These are phyloP conservation scores for Acanthis flammea DNA, from an alignment of 2,797 vertebrate species.

Conservation along the genomic window DNA sequence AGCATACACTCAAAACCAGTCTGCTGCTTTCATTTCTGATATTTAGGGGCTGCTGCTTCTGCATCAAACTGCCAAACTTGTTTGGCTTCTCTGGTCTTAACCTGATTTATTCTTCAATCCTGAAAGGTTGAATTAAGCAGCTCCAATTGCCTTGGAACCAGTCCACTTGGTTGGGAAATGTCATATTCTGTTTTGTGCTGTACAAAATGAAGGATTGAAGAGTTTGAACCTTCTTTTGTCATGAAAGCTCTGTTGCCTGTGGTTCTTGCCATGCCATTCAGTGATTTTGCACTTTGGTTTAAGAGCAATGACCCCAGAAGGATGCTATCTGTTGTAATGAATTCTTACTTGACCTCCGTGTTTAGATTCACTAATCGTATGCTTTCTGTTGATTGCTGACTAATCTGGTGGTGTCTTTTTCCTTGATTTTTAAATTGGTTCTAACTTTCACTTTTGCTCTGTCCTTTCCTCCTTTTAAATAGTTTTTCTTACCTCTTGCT, in stretches of 20 bases:
- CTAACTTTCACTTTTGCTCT: constrained; percentile 81
- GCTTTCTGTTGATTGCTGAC: constrained; percentile 71
- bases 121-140: constrained; percentile 28
- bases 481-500: constrained; percentile 90
- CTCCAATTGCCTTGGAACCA: neutral
- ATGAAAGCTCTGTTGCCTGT: constrained; percentile 42
- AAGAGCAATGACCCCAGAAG: constrained; percentile 33
- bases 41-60: constrained; percentile 23
- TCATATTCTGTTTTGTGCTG: neutral
- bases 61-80: neutral
- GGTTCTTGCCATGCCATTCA: constrained; percentile 43
- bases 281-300: constrained; percentile 51
- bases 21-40: constrained; percentile 14
- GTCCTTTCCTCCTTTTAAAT: constrained; percentile 80
- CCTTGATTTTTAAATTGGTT: constrained; percentile 76
- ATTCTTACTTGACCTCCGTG: constrained; percentile 32
- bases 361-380: constrained; percentile 72
- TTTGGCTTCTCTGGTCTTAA: constrained; percentile 37
- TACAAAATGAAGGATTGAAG: constrained; percentile 51
- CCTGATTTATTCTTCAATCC: constrained; percentile 35
- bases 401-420: constrained; percentile 78
- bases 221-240: constrained; percentile 39
- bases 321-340: constrained; percentile 30
- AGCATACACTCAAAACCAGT: neutral
- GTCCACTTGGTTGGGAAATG: constrained; percentile 20